Evolutionary conservation across 1,140 invertebrate genomes (phyloP), one percentile per base, ranked within the genome.

Genomic region (Drosophila bifasciata): DNA sequence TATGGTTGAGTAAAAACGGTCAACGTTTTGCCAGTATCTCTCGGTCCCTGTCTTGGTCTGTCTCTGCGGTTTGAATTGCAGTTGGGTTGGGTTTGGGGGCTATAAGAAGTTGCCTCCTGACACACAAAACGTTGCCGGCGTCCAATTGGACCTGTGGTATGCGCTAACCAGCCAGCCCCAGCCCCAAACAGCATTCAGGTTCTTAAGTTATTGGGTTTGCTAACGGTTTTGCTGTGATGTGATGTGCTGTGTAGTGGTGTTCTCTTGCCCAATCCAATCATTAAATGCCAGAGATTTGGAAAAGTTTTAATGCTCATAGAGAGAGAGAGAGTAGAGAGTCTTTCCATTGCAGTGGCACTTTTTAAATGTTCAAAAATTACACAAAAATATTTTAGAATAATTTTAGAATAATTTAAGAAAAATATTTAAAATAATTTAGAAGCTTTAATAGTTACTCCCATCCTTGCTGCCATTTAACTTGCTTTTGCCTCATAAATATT

Each of bases 1-100:
- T 78, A 88, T 75, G 81, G 56, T 76, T 69, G 69, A 76, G 48
- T 83, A 76, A 62, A 81, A 68, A 58, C 84, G 69, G 83, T 62
- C 83, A 70, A 62, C 43, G 32, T 36, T 11, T 36, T 11, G 11
- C 11, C 11, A 36, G 46, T 15, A 44, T 55, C 25, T 32, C 21
- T 15, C 16, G 36, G 58, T 50, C 21, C 11, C 9, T 45, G 40
- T 50, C 21, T n/a, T 13, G 45, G 40, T 50, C 32, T 15, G 36
- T 41, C n/a, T 50, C 45, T 59, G 57, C n/a, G 48, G 19, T 6
- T 43, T 28, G 48, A 43, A 25, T 56, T 76, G 51, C 59, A 69
- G 45, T 77, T 68, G 46, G 17, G 23, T 6, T 25, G 32, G 2
- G 7, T 28, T 36, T 3, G 32, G 32, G 9, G 21, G 36, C 43